Evolutionary conservation across 2,888 invertebrate species (phyloP).

Genomic region (Lamellibrachia satsuma): DNA sequence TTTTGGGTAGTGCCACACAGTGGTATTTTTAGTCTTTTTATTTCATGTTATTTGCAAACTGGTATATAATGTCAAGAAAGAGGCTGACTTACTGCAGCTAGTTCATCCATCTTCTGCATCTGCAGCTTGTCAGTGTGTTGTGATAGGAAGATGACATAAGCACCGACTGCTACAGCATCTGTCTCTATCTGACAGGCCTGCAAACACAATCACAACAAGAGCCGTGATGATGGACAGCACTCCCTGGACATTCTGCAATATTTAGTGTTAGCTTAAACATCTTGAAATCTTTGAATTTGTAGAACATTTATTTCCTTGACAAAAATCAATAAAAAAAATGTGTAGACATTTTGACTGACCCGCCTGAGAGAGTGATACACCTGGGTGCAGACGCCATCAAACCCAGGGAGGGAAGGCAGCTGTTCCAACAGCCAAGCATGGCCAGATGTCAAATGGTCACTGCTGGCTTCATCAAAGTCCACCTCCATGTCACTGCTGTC

Average conservation of each 20-base stretch:
- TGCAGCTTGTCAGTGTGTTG: constrained; percentile 76
- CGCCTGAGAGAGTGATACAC: constrained; percentile 56
- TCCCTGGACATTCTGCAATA: background rate
- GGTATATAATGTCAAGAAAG: background rate
- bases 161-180: constrained; percentile 81
- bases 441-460: constrained; percentile 56
- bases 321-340: background rate
- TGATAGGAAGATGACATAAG: constrained; percentile 86
- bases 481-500: constrained; percentile 33
- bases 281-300: background rate
- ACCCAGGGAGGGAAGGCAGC: constrained; percentile 80
- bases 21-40: background rate
- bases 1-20: background rate
- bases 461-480: constrained; percentile 38
- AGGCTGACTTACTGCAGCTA: constrained; percentile 66
- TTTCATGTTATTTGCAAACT: background rate
- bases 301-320: background rate
- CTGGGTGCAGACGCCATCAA: constrained; percentile 67
- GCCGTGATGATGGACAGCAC: constrained; percentile 68
- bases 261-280: background rate
- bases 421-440: constrained; percentile 65
- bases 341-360: constrained; percentile 44
- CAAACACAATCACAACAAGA: constrained; percentile 8
- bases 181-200: constrained; percentile 92
- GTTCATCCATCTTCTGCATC: constrained; percentile 75